Percentiles rank a stretch among this genome's conserved stretches.
Evolutionary conservation across 2,888 invertebrate genomes (phyloP).

Genomic region (Eremobia ochroleuca): DNA sequence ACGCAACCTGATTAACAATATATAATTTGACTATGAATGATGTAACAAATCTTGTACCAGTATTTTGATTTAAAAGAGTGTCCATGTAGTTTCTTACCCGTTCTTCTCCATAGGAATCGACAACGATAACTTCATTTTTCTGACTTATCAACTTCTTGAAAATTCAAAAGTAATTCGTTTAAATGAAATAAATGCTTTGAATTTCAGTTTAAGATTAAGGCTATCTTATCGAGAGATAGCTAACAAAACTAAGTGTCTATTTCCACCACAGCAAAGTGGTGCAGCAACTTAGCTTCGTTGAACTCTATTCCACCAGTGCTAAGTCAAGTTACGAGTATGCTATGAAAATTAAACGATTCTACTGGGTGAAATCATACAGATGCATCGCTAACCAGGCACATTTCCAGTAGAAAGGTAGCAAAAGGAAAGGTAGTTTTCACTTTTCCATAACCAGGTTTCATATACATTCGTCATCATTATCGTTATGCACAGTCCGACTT

Average conservation of each 20-base stretch:
- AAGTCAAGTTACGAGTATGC: too few species aligned
- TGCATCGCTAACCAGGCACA: not conserved
- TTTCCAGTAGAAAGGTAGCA: not conserved
- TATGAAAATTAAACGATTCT: not conserved
- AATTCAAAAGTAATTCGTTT: too few species aligned
- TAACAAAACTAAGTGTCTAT: not conserved
- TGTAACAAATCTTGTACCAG: not conserved
- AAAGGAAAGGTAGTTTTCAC: not conserved
- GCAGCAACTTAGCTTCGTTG: not conserved
- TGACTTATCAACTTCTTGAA: not conserved
- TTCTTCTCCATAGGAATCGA: not conserved
- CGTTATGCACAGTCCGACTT: too few species aligned
- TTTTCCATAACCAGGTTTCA: not conserved
- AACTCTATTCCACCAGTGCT: not conserved
- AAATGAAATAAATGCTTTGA: too few species aligned
- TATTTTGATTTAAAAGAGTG: not conserved
- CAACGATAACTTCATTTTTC: not conserved
- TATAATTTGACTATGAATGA: not conserved
- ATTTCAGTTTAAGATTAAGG: not conserved
- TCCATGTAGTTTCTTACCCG: not conserved
- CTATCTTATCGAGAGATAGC: not conserved
- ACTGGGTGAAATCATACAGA: not conserved
- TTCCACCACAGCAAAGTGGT: too few species aligned
- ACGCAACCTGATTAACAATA: too few species aligned
- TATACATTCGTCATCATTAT: too few species aligned